Percentiles rank a stretch among this genome's conserved stretches.
Evolutionary conservation across 2,797 vertebrate species (phyloP).

Genomic region (Paratrypauchen microcephalus): DNA sequence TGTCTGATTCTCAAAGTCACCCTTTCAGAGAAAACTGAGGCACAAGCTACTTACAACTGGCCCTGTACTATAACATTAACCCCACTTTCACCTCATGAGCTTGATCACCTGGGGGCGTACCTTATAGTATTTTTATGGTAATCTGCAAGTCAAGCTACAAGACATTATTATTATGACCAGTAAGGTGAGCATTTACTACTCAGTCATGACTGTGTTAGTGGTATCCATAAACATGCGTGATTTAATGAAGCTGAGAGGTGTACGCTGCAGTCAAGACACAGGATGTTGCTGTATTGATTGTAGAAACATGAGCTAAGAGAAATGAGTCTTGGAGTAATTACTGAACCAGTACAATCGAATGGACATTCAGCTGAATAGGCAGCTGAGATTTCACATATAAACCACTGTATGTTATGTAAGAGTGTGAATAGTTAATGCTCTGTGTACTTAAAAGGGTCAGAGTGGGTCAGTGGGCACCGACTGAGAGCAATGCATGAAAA

Average conservation of each 20-base stretch:
- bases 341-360: constrained; percentile 17
- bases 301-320: constrained; percentile 13
- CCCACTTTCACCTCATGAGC: constrained; percentile 7
- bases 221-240: constrained; percentile 6
- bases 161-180: neutral
- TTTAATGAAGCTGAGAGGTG: constrained; percentile 8
- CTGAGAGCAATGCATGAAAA: neutral
- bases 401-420: constrained; percentile 3
- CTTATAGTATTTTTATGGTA: neutral
- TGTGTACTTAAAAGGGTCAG: constrained; percentile 3
- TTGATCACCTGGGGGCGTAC: neutral
- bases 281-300: neutral
- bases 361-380: constrained; percentile 7
- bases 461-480: neutral
- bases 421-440: constrained; percentile 4
- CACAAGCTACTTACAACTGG: constrained; percentile 28
- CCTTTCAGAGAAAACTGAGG: constrained; percentile 7
- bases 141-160: neutral
- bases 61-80: constrained; percentile 26
- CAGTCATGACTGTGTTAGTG: neutral
- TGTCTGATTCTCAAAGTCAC: constrained; percentile 47
- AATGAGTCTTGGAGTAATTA: constrained; percentile 1
- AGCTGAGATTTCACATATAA: constrained; percentile 11
- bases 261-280: neutral
- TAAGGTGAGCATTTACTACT: neutral